Conservation (phyloP, 2,113 vertebrate species). For the Nestor notabilis region DNA sequence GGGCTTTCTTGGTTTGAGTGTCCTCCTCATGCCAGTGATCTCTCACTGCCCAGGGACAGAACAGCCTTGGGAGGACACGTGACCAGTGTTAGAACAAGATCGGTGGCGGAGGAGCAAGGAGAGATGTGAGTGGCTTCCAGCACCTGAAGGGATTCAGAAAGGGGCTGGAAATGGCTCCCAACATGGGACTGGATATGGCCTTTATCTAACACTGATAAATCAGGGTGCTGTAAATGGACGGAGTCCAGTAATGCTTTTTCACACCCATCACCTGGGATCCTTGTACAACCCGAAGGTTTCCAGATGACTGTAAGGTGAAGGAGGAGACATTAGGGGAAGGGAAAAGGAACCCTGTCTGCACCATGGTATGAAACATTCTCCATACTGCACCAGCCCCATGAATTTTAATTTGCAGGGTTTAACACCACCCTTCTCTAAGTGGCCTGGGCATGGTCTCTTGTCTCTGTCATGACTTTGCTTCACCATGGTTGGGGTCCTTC, state of each 20-base stretch:
- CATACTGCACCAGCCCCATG: background rate
- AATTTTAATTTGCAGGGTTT: background rate
- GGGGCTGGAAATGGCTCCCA: background rate
- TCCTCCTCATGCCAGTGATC: background rate
- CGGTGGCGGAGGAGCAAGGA: background rate
- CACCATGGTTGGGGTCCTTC: background rate
- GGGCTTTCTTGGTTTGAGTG: background rate
- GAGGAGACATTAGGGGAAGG: background rate
- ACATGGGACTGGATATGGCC: background rate
- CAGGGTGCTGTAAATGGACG: fast-evolving
- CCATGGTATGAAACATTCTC: background rate
- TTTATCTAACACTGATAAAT: background rate
- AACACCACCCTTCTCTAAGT: background rate
- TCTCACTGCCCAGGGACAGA: background rate
- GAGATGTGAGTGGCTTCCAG: fast-evolving
- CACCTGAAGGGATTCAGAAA: background rate
- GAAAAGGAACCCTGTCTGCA: background rate
- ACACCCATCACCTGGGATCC: background rate
- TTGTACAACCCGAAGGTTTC: background rate
- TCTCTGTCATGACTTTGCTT: constrained; percentile 1
- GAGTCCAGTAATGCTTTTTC: background rate
- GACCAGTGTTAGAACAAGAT: background rate
- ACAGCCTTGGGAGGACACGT: background rate
- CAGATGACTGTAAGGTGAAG: background rate
- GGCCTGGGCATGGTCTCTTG: background rate